Evolutionary conservation across 2,113 vertebrate genomes (phyloP).

Genomic region (Microtus richardsoni): DNA sequence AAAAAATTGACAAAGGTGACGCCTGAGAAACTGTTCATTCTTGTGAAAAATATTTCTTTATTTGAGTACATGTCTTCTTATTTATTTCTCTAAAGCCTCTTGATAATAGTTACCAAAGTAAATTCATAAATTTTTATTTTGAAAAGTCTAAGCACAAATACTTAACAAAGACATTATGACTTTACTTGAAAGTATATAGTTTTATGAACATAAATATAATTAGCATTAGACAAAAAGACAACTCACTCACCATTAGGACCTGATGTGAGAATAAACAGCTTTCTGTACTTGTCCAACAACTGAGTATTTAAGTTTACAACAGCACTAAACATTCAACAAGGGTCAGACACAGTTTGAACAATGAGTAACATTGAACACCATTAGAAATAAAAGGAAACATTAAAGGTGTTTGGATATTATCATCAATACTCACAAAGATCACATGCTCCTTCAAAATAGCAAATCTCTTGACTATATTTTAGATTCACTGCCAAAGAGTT

Average conservation of each 20-base stretch:
- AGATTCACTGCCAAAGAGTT: too few relatives aligned
- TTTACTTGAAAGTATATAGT: background rate
- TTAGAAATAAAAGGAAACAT: too few relatives aligned
- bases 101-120: background rate
- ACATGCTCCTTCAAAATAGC: background rate
- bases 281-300: background rate
- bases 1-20: background rate
- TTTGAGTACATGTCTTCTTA: background rate
- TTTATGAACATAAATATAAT: background rate
- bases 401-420: background rate
- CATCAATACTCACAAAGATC: background rate
- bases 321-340: background rate
- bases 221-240: background rate
- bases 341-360: background rate
- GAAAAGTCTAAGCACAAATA: background rate
- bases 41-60: background rate
- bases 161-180: background rate
- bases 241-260: background rate
- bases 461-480: background rate
- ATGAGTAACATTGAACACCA: background rate
- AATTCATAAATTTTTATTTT: background rate
- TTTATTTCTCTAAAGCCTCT: background rate
- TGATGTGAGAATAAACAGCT: background rate
- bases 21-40: background rate
- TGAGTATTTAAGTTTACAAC: background rate